Conservation (phyloP, 2,113 vertebrate genomes). For the Serinus canaria region DNA sequence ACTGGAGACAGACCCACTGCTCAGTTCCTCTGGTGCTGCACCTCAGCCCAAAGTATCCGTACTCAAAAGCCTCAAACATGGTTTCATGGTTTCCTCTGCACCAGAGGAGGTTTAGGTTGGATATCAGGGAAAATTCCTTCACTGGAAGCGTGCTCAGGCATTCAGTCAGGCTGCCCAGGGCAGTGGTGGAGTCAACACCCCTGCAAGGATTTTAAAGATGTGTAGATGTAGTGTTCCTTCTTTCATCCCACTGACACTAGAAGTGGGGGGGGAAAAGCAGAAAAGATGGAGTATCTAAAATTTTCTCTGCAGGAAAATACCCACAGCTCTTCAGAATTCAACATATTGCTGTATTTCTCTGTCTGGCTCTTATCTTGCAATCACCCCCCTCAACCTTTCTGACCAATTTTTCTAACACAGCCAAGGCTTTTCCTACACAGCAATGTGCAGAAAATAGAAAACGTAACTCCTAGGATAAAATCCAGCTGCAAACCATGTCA, state of each 20-base stretch:
- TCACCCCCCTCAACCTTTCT: neutral
- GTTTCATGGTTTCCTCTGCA: neutral
- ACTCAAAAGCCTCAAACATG: neutral
- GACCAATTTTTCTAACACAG: neutral
- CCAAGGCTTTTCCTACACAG: neutral
- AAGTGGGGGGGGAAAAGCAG: neutral
- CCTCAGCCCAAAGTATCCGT: neutral
- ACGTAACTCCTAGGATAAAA: neutral
- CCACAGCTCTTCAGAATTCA: neutral
- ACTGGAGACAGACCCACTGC: neutral
- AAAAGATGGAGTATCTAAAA: neutral
- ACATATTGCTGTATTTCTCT: neutral
- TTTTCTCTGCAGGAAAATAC: neutral
- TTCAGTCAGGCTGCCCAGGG: neutral
- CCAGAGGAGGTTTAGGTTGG: neutral
- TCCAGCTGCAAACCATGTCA: neutral
- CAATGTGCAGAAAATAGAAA: neutral
- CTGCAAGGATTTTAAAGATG: neutral
- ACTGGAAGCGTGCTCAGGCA: neutral
- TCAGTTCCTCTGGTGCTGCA: neutral
- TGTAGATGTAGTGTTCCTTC: neutral
- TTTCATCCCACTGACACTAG: neutral
- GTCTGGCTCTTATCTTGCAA: neutral
- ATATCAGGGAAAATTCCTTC: neutral
- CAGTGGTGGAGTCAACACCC: neutral